A percentile compares a stretch with the other conserved stretches of the same genome.
These are phyloP conservation scores for Pteropus alecto DNA, from an alignment of 2,113 vertebrate genomes.

Conservation along the genomic window DNA sequence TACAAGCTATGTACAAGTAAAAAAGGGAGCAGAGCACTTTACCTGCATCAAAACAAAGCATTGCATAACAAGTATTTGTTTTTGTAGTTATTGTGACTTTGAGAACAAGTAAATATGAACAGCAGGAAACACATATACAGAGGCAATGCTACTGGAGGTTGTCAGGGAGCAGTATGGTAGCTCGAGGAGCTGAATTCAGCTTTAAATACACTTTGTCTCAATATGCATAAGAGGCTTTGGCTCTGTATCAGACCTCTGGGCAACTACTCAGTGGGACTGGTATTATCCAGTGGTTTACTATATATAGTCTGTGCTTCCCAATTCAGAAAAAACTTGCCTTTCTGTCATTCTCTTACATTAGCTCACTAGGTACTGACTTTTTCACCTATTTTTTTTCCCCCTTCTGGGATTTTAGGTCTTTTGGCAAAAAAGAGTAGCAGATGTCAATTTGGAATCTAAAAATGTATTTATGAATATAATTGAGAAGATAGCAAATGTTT, in stretches of 20 bases:
- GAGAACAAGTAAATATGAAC: slow-evolving; percentile 87
- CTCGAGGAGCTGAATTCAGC: slow-evolving; percentile 82
- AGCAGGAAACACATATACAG: slow-evolving; percentile 86
- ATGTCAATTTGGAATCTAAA: slow-evolving; percentile 45
- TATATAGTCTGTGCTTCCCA: slow-evolving; percentile 82
- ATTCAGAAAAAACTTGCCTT: slow-evolving; percentile 84
- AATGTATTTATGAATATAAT: background rate
- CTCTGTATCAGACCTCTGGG: slow-evolving; percentile 87
- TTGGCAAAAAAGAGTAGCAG: slow-evolving; percentile 35
- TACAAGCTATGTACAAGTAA: slow-evolving; percentile 71
- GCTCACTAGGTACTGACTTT: slow-evolving; percentile 78
- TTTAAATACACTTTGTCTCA: slow-evolving; percentile 88
- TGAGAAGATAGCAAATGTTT: background rate
- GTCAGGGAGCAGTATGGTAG: slow-evolving; percentile 84
- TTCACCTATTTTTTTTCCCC: slow-evolving; percentile 34
- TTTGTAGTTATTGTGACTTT: slow-evolving; percentile 84
- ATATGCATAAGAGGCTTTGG: slow-evolving; percentile 85
- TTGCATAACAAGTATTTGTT: slow-evolving; percentile 83
- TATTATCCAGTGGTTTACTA: slow-evolving; percentile 83
- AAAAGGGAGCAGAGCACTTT: slow-evolving; percentile 63
- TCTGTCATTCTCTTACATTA: slow-evolving; percentile 77
- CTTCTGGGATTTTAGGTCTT: slow-evolving; percentile 32
- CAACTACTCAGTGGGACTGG: slow-evolving; percentile 85
- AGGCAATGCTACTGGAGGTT: slow-evolving; percentile 81
- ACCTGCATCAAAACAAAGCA: slow-evolving; percentile 80